phyloP scores from a whole-genome alignment of 2,797 vertebrate genomes.

The Clarias laeviceps region DNA sequence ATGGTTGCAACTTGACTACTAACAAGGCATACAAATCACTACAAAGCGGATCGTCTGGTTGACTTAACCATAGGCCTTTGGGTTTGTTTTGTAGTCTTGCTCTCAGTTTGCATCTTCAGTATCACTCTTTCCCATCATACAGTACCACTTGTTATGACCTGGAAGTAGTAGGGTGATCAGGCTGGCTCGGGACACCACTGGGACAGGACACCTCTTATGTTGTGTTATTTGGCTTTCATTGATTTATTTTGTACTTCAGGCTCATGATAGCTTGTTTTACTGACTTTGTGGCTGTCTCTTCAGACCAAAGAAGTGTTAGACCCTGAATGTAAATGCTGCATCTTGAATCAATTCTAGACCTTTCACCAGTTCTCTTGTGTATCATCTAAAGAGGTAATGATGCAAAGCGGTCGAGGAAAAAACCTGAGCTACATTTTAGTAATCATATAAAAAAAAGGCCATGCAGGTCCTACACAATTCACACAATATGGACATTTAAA shows the following conservation, averaged over 20 bases:
- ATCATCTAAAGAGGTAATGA: not conserved
- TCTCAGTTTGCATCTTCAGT: not conserved
- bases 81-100: not conserved
- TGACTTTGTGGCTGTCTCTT: not conserved
- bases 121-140: not conserved
- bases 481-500: not conserved
- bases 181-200: not conserved
- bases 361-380: conserved; percentile 3
- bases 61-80: not conserved
- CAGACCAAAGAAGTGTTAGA: not conserved
- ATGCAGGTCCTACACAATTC: not conserved
- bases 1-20: not conserved
- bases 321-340: conserved; percentile 8
- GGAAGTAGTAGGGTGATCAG: too few relatives aligned
- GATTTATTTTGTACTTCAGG: not conserved
- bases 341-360: conserved; percentile 12
- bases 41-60: not conserved
- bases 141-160: too few relatives aligned
- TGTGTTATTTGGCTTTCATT: not conserved
- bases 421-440: not conserved
- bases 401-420: not conserved
- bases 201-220: not conserved
- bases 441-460: not conserved
- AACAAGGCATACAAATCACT: not conserved
- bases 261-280: not conserved